A percentile compares a stretch with the other conserved stretches of the same genome.
phyloP scores from a whole-genome alignment of 2,888 invertebrate species.

The Pseudoips prasinana region DNA sequence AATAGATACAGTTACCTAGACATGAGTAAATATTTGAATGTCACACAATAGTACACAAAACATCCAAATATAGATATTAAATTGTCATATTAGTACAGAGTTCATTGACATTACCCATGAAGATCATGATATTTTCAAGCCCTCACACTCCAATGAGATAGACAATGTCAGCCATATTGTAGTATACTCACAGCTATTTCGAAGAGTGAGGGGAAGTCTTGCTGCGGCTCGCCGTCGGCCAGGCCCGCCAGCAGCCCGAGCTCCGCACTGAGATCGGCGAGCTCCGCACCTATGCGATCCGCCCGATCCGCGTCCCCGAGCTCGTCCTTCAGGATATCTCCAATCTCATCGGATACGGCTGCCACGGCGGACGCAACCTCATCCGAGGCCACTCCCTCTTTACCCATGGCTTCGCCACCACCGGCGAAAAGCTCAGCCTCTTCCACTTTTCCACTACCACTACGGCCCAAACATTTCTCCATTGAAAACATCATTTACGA shows the following conservation, averaged over 20 bases:
- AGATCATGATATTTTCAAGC: too few relatives aligned
- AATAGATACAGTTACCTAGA: constrained; percentile 1
- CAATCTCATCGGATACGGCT: constrained; percentile 73
- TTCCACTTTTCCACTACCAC: constrained; percentile 55
- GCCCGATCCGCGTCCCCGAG: constrained; percentile 68
- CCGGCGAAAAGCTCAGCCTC: constrained; percentile 60
- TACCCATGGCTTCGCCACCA: constrained; percentile 50
- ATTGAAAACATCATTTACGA: constrained; percentile 76
- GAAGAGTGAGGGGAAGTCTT: constrained; percentile 69
- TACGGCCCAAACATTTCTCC: constrained; percentile 70
- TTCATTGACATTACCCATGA: constrained; percentile 15
- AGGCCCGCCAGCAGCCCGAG: constrained; percentile 69
- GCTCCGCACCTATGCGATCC: constrained; percentile 69
- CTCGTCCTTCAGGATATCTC: constrained; percentile 74
- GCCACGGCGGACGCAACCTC: constrained; percentile 71
- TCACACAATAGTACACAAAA: constrained; percentile 3
- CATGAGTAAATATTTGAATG: background rate
- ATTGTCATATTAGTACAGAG: background rate
- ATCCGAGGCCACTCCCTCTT: constrained; percentile 59
- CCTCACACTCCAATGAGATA: background rate
- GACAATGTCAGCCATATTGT: constrained; percentile 49
- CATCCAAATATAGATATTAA: background rate
- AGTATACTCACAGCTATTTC: constrained; percentile 68
- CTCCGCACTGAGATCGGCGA: constrained; percentile 71
- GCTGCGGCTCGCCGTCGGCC: constrained; percentile 64